Evolutionary conservation across 2,888 invertebrate genomes (phyloP).

Genomic region (Dyspetes luteomarginatus): DNA sequence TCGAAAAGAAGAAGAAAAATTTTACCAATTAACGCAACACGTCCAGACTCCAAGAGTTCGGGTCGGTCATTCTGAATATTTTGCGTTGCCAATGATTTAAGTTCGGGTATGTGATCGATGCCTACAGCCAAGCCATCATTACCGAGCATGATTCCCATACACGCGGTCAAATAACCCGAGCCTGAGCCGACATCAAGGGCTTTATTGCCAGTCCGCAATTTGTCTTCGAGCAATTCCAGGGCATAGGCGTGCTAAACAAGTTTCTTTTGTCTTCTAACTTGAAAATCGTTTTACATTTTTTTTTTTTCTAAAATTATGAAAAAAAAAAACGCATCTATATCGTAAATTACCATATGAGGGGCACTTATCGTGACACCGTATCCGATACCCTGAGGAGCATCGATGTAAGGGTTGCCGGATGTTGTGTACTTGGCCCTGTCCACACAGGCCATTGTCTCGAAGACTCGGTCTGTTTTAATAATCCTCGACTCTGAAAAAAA

Average conservation of each 20-base stretch:
- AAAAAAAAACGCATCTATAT: background rate
- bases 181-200: conserved; percentile 97
- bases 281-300: conserved; percentile 60
- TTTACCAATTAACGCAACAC: conserved; percentile 89
- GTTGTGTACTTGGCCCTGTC: conserved; percentile 93
- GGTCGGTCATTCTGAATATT: conserved; percentile 92
- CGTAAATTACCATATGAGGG: conserved; percentile 93
- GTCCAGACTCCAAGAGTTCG: conserved; percentile 87
- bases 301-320: no score
- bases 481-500: conserved; percentile 90
- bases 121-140: conserved; percentile 89
- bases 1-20: conserved; percentile 37
- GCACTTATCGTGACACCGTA: conserved; percentile 98
- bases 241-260: conserved; percentile 93
- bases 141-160: conserved; percentile 94
- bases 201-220: conserved; percentile 89
- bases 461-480: conserved; percentile 90
- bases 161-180: conserved; percentile 96
- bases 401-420: conserved; percentile 90
- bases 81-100: conserved; percentile 89
- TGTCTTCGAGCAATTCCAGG: conserved; percentile 92
- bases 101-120: conserved; percentile 94
- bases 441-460: conserved; percentile 91
- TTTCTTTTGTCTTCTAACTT: conserved; percentile 67
- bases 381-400: conserved; percentile 97